Percentiles rank a stretch among this genome's conserved stretches.
phyloP scores from a whole-genome alignment of 2,888 invertebrate species.

The Vannuccia rotundouncinata region DNA sequence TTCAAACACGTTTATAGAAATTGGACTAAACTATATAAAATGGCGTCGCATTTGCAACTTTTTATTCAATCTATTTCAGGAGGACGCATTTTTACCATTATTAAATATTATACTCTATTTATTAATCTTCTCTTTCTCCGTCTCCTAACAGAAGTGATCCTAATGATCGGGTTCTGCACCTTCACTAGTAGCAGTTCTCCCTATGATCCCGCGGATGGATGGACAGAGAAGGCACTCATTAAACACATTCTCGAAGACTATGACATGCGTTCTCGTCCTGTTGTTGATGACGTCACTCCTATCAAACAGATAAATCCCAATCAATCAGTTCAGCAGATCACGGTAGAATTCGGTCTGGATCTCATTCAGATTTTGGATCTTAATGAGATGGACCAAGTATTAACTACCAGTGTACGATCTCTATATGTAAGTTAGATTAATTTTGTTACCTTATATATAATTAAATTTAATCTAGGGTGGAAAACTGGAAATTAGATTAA shows the following conservation, averaged over 20 bases:
- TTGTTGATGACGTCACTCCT: constrained; percentile 35
- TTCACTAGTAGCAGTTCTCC: not conserved
- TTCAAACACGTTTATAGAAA: too few species aligned
- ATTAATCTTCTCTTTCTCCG: not conserved
- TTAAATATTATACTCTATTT: too few species aligned
- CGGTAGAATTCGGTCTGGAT: constrained; percentile 36
- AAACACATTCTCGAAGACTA: constrained; percentile 37
- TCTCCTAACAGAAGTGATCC: not conserved
- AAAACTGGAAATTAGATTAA: too few species aligned
- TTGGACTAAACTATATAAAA: too few species aligned
- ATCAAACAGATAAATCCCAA: constrained; percentile 2
- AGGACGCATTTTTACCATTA: too few species aligned
- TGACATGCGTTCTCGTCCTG: constrained; percentile 37
- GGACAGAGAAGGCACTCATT: constrained; percentile 38
- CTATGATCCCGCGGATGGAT: not conserved
- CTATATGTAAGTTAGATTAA: constrained; percentile 40
- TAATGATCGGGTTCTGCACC: not conserved
- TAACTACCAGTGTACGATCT: constrained; percentile 38
- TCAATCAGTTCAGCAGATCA: constrained; percentile 35
- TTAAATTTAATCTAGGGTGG: too few species aligned
- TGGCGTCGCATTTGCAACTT: too few species aligned
- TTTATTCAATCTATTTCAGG: too few species aligned
- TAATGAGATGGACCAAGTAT: constrained; percentile 40
- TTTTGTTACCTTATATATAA: not conserved
- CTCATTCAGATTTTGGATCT: constrained; percentile 38